Percentiles rank a stretch among this genome's conserved stretches.
Conservation (phyloP, 1,140 invertebrate species). For the Drosophila ananassae region DNA sequence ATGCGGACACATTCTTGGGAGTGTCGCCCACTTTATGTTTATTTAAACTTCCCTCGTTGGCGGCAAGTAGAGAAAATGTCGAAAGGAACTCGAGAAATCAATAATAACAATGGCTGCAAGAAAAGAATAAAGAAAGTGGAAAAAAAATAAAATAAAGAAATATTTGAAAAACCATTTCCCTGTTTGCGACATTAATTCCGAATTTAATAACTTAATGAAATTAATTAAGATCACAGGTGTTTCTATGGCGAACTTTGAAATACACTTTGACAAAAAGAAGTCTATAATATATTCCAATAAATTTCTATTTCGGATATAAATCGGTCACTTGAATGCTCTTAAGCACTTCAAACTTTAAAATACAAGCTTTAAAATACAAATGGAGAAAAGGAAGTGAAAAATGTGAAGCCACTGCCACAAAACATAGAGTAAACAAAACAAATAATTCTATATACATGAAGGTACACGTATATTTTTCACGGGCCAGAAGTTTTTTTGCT, state of each 20-base stretch:
- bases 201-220: neutral
- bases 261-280: no score
- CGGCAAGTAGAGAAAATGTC: conserved; percentile 46
- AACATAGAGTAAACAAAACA: conserved; percentile 13
- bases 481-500: conserved; percentile 28
- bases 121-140: conserved; percentile 28
- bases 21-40: conserved; percentile 77
- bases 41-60: conserved; percentile 72
- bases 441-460: conserved; percentile 1
- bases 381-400: conserved; percentile 1
- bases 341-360: neutral
- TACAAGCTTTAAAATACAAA: conserved; percentile 52
- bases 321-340: neutral
- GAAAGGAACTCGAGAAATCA: conserved; percentile 32
- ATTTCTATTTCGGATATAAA: neutral
- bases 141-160: conserved; percentile 60
- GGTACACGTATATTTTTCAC: conserved; percentile 12
- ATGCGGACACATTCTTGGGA: conserved; percentile 39
- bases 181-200: neutral
- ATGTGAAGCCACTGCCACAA: conserved; percentile 11
- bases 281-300: no score
- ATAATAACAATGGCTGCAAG: conserved; percentile 35
- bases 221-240: no score
- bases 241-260: neutral
- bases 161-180: conserved; percentile 66